Base-by-base conservation (phyloP, 2,797 vertebrate species). In the Eurystomus glaucurus region DNA sequence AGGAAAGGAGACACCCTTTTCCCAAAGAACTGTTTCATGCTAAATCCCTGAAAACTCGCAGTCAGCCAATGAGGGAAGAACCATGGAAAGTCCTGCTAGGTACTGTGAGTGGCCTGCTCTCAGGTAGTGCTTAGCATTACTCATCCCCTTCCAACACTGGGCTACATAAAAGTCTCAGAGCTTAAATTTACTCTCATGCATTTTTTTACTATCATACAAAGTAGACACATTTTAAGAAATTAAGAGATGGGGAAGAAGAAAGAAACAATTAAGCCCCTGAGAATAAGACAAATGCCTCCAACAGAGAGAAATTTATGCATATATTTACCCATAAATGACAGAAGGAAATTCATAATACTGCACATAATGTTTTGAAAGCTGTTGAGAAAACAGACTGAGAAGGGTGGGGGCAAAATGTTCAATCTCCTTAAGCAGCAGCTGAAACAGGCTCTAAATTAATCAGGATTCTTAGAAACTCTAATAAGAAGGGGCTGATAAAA, bases 401-500 rank as follows among this genome's bases (percentile, higher is more conserved):
- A 76, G 45, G 31, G 43, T 62, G 54, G 85, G 57, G 70, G 65
- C 57, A 96, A 90, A 87, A 90, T 54, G 4, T 94, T 93, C 88
- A 69, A 31, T 89, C 88, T 96, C 45, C 80, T 85, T 92, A 94
- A 96, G 51, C 78, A 96, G 86, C 80, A 96, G 88, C 88, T 92
- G 91, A 97, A 97, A 84, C 60, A 66, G 82, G 50, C 88, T 97
- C 87, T 95, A 95, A 97, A 95, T 96, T 97, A 97, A 97, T 95
- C 87, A 96, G 68, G 43, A 81, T 82, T 91, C 91, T 95, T 96
- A 94, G 88, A 92, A 96, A 95, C 88, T 93, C 83, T 93, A 97
- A 93, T 93, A 92, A 88, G 88, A 89, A 90, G 31, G 57, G 33
- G 39, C 62, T 94, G 93, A 97, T 74, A 92, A 79, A 89, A 85